Evolutionary conservation across 2,797 vertebrate species (phyloP).

Genomic region (Danio choprae): DNA sequence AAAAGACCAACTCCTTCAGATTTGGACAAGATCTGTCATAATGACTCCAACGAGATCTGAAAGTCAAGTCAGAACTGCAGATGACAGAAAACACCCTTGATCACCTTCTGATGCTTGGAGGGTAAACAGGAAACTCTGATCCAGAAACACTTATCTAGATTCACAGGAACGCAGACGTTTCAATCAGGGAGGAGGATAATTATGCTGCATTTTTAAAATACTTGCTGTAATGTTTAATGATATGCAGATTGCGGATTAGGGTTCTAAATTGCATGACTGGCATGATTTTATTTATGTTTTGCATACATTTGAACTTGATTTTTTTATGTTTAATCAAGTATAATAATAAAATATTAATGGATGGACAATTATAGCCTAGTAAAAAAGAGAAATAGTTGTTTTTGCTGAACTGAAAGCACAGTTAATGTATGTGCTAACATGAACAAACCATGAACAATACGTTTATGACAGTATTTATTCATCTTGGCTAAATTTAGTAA

Average conservation of each 20-base stretch:
- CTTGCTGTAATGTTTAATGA: constrained; percentile 36
- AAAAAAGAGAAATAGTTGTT: no score
- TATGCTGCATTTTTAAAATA: constrained; percentile 43
- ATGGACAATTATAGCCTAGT: no score
- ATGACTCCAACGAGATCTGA: constrained; percentile 15
- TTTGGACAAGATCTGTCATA: constrained; percentile 10
- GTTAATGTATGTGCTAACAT: no score
- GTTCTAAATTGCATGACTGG: background rate
- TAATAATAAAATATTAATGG: no score
- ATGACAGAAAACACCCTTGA: constrained; percentile 1
- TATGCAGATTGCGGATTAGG: constrained; percentile 24
- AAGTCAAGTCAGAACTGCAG: background rate
- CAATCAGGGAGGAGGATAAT: constrained; percentile 27
- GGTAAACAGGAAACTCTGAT: constrained; percentile 48
- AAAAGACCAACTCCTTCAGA: background rate
- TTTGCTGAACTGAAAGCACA: no score
- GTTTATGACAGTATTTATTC: no score
- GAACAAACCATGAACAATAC: no score
- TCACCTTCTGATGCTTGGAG: background rate
- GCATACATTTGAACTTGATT: no score
- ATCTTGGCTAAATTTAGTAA: no score
- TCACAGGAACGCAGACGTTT: constrained; percentile 38
- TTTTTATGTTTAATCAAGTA: no score
- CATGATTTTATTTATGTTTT: background rate
- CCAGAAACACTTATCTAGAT: constrained; percentile 32